Conservation (phyloP, 30 jellyfish, hydroid and myxozoan species). For the Aurelia sp. region DNA sequence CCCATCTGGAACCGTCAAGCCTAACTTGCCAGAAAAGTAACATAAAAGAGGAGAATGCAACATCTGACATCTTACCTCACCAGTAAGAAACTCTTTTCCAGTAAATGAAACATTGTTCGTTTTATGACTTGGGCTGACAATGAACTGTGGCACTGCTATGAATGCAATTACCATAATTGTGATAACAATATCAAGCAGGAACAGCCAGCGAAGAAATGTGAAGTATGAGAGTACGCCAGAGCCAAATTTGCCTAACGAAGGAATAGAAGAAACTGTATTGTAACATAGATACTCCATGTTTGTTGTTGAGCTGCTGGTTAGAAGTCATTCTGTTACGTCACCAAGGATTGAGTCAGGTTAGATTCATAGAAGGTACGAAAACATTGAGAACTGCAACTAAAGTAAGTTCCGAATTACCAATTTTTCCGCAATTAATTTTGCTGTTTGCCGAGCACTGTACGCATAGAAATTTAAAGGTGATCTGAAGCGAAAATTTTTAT, state of each 20-base stretch:
- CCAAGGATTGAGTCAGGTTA: too few relatives aligned
- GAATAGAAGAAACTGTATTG: neutral
- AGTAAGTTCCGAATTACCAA: too few relatives aligned
- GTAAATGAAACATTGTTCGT: conserved; percentile 57
- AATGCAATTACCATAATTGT: conserved; percentile 57
- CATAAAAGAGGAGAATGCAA: neutral
- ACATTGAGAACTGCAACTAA: too few relatives aligned
- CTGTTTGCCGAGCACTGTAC: too few relatives aligned
- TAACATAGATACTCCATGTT: too few relatives aligned
- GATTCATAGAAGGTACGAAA: too few relatives aligned
- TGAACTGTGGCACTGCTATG: conserved; percentile 79
- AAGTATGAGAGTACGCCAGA: conserved; percentile 88
- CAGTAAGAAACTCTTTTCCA: conserved; percentile 84
- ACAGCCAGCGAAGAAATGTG: conserved; percentile 87
- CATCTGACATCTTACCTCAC: conserved; percentile 72
- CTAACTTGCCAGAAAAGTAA: neutral
- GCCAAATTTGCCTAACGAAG: conserved; percentile 85
- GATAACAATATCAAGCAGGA: conserved; percentile 61
- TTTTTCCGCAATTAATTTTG: too few relatives aligned
- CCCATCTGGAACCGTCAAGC: too few relatives aligned
- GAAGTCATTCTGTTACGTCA: too few relatives aligned
- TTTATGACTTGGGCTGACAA: conserved; percentile 65
- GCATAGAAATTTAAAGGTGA: too few relatives aligned
- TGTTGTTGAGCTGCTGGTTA: too few relatives aligned
- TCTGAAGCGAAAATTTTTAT: too few relatives aligned